These are phyloP conservation scores for Epizoanthus scotinus DNA, from an alignment of 92 coral and sea anemone species.

Conservation along the genomic window DNA sequence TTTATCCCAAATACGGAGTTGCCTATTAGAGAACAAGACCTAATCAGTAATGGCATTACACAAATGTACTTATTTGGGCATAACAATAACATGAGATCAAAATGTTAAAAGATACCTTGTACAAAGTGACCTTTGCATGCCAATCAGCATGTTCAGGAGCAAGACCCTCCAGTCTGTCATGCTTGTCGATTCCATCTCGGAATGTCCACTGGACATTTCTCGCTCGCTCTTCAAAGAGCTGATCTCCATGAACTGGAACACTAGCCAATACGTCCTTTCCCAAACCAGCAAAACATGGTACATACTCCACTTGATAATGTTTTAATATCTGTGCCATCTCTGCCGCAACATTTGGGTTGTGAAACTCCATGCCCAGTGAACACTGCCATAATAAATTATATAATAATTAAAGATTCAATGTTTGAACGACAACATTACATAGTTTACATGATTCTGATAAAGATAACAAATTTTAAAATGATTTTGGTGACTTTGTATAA, in stretches of 20 bases:
- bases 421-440: too few species aligned
- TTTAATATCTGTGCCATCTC: slow-evolving; percentile 44
- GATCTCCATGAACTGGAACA: slow-evolving; percentile 38
- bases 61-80: neutral
- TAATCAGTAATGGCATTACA: neutral
- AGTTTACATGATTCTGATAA: too few species aligned
- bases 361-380: slow-evolving; percentile 38
- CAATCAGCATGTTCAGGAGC: slow-evolving; percentile 3
- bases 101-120: neutral
- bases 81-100: too few species aligned
- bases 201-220: neutral
- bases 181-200: neutral
- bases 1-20: neutral
- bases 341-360: slow-evolving; percentile 33
- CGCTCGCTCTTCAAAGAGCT: slow-evolving; percentile 30
- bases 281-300: slow-evolving; percentile 14
- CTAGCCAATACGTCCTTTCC: neutral
- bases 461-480: too few species aligned
- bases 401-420: neutral
- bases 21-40: neutral
- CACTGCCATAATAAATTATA: slow-evolving; percentile 16
- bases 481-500: too few species aligned
- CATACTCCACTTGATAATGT: slow-evolving; percentile 17
- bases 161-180: slow-evolving; percentile 24
- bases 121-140: neutral